Base-by-base conservation (phyloP, 2,113 vertebrate species). In the Cnemophilus loriae region DNA sequence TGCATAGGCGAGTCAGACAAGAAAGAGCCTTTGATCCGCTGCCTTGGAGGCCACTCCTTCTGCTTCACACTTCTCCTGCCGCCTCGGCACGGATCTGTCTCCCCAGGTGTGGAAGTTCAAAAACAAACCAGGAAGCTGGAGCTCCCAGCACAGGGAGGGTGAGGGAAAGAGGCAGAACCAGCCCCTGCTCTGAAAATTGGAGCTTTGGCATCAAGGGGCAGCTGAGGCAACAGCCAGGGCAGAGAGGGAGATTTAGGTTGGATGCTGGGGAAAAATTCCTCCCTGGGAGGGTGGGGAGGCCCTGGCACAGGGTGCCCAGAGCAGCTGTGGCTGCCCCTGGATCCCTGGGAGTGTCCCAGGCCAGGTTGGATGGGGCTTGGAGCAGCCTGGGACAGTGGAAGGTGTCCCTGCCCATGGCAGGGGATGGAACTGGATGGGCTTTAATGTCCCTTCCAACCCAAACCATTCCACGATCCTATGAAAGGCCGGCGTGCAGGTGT, bases 11-110 rank as follows among this genome's bases (percentile, higher is more conserved):
- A 92, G 49, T 47, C 61, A 68, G 95, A 60, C 92, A 37, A 86
- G 94, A 92, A 56, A 55, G 87, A 87, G 74, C 87, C 94, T 96
- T 96, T 96, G 93, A 97, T 95, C 81, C 5, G 1, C 44, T 75
- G 84, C 92, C 84, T 87, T 79, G 75, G 84, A 91, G 82, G 87
- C 78, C 26, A 22, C 94, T 85, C 92, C 69, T 70, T 71, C 41
- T 52, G 83, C 87, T 42, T 74, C 52, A 16, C 33, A 6, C 68
- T 46, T 26, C 76, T 47, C 19, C 39, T 7, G 4, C 71, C 1
- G 14, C 75, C 68, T 41, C 6, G 15, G 46, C 65, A 87, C 28
- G 1, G 21, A 37, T 68, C 87, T n/a, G 65, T n/a, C 61, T 49
- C 81, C 70, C 77, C 61, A 53, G 73, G 81, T 76, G 80, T 86